Conservation (phyloP, 2,888 invertebrate species). For the Tribolium freemani region DNA sequence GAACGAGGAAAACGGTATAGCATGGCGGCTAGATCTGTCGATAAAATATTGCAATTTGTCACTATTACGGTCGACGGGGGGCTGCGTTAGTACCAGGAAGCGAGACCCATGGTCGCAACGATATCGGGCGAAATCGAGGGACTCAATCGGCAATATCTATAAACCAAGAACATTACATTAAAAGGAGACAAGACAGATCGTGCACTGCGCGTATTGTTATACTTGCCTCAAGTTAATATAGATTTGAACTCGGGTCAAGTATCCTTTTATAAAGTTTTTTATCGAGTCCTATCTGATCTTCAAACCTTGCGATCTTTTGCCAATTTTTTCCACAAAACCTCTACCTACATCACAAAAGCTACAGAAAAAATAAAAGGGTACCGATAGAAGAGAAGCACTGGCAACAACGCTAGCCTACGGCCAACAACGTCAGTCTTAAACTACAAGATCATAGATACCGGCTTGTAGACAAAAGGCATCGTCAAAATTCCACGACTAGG, state of each 20-base stretch:
- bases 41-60: constrained; percentile 58
- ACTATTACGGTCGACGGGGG: constrained; percentile 56
- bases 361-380: background rate
- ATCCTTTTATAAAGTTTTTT: constrained; percentile 45
- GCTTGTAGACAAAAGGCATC: constrained; percentile 11
- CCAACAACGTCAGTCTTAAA: background rate
- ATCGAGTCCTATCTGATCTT: constrained; percentile 50
- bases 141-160: constrained; percentile 61
- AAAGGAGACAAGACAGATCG: constrained; percentile 62
- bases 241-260: constrained; percentile 64
- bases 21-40: constrained; percentile 47
- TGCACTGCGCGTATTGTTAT: constrained; percentile 64
- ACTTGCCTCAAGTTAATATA: constrained; percentile 64
- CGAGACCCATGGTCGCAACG: constrained; percentile 47
- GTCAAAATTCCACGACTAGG: constrained; percentile 19
- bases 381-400: background rate
- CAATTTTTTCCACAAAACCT: constrained; percentile 3
- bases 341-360: no score
- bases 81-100: constrained; percentile 43
- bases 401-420: constrained; percentile 1
- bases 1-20: constrained; percentile 43
- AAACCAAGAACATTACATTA: constrained; percentile 58
- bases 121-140: constrained; percentile 56
- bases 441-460: constrained; percentile 22
- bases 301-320: constrained; percentile 16